A percentile compares a stretch with the other conserved stretches of the same genome.
phyloP scores from a whole-genome alignment of 2,113 vertebrate genomes.

The Peromyscus leucopus region DNA sequence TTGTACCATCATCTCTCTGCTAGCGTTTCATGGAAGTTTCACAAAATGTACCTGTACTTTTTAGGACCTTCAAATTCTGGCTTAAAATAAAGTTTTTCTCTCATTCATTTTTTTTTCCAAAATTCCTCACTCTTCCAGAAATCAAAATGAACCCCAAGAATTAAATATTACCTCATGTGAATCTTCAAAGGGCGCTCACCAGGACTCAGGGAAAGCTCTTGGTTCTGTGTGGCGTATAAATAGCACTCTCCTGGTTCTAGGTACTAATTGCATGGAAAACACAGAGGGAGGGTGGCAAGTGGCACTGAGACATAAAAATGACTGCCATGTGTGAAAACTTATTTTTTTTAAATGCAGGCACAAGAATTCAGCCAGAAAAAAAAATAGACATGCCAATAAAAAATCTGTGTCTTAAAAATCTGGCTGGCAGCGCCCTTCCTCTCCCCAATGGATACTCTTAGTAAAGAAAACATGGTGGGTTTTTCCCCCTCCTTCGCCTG shows the following conservation, averaged over 20 bases:
- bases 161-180: background rate
- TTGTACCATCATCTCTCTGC: background rate
- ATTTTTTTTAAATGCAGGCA: constrained; percentile 68
- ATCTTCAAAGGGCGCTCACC: background rate
- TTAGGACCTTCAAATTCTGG: background rate
- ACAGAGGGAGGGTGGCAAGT: constrained; percentile 26
- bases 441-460: constrained; percentile 75
- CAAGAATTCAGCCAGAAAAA: constrained; percentile 74
- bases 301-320: constrained; percentile 60
- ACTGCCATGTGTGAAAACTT: constrained; percentile 76
- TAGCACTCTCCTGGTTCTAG: constrained; percentile 55
- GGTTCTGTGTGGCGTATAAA: background rate
- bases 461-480: constrained; percentile 79
- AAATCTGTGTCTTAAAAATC: constrained; percentile 77
- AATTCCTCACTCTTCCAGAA: constrained; percentile 12
- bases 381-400: constrained; percentile 77
- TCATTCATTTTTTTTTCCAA: constrained; percentile 4
- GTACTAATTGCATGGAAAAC: constrained; percentile 49
- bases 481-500: constrained; percentile 63
- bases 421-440: constrained; percentile 66
- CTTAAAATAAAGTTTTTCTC: background rate
- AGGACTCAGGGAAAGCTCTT: background rate
- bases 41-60: constrained; percentile 39
- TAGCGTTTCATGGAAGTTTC: background rate
- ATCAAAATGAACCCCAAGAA: background rate